phyloP scores from a whole-genome alignment of 2,888 invertebrate genomes.

The Coremacera marginata region DNA sequence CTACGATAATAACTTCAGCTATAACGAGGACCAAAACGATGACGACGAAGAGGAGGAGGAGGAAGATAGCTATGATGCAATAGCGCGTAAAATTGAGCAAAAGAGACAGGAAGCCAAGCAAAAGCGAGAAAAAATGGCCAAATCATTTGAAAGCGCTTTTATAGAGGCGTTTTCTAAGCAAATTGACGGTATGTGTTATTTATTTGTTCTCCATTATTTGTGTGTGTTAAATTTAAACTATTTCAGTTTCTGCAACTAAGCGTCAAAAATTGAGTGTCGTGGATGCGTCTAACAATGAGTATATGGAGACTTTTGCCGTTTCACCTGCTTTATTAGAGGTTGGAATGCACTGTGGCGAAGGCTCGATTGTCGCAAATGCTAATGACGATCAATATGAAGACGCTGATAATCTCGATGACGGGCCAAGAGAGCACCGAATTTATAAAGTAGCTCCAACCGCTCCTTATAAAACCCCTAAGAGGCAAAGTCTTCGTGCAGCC shows the following conservation, averaged over 20 bases:
- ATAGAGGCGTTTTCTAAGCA: slow-evolving; percentile 47
- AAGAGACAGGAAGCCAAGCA: slow-evolving; percentile 50
- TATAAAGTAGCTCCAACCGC: slow-evolving; percentile 46
- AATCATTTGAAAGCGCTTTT: slow-evolving; percentile 53
- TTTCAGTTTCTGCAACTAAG: background rate
- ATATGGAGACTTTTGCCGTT: background rate
- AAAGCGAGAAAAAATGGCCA: slow-evolving; percentile 47
- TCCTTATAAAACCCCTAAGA: background rate
- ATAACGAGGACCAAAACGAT: slow-evolving; percentile 54
- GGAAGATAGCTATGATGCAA: slow-evolving; percentile 42
- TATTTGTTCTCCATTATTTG: background rate
- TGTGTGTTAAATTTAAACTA: background rate
- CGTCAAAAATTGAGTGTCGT: background rate
- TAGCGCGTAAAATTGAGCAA: slow-evolving; percentile 49
- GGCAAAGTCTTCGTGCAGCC: background rate
- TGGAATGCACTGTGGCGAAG: background rate
- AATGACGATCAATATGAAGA: background rate
- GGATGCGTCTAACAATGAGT: background rate
- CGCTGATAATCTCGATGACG: slow-evolving; percentile 48
- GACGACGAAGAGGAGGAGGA: slow-evolving; percentile 53
- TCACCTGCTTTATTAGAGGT: background rate
- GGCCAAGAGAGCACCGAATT: slow-evolving; percentile 50
- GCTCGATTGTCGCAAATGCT: background rate
- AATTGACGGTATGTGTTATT: slow-evolving; percentile 18
- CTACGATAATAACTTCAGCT: slow-evolving; percentile 54